Evolutionary conservation across 2,888 invertebrate species (phyloP).

Genomic region (Drosophila ezoana): DNA sequence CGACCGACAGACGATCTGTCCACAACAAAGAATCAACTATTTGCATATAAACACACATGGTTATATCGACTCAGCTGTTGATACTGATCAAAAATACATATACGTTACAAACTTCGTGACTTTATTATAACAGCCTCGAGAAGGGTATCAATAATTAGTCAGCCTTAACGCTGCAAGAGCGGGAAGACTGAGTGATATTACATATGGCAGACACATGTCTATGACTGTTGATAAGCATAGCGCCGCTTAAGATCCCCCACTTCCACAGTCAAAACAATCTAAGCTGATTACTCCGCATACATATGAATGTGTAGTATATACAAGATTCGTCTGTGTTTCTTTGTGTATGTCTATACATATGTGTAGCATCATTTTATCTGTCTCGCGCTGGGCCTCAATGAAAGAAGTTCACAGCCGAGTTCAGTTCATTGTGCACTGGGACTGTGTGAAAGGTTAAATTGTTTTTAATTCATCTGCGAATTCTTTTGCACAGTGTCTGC

Average conservation of each 20-base stretch:
- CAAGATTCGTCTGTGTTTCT: constrained; percentile 7
- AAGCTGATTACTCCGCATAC: constrained; percentile 56
- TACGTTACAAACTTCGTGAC: background rate
- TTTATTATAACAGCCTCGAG: background rate
- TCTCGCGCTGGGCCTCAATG: constrained; percentile 47
- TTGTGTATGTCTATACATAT: constrained; percentile 10
- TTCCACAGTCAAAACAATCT: constrained; percentile 69
- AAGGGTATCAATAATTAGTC: constrained; percentile 36
- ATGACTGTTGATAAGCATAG: constrained; percentile 58
- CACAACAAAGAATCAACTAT: background rate
- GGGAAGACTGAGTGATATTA: constrained; percentile 20
- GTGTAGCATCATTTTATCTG: constrained; percentile 53
- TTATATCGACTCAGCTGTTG: background rate
- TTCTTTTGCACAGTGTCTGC: constrained; percentile 60
- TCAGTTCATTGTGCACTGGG: constrained; percentile 72
- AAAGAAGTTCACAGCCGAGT: constrained; percentile 77
- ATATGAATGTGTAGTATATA: constrained; percentile 11
- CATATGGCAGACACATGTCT: constrained; percentile 47
- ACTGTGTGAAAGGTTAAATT: constrained; percentile 77
- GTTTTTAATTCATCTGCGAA: constrained; percentile 78
- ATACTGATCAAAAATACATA: background rate
- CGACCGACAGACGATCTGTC: no score
- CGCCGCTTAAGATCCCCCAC: constrained; percentile 42
- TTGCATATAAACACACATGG: constrained; percentile 3
- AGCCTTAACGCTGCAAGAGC: constrained; percentile 18